These are phyloP conservation scores for Heterodera schachtii DNA, from an alignment of 1,140 invertebrate species.

Conservation along the genomic window DNA sequence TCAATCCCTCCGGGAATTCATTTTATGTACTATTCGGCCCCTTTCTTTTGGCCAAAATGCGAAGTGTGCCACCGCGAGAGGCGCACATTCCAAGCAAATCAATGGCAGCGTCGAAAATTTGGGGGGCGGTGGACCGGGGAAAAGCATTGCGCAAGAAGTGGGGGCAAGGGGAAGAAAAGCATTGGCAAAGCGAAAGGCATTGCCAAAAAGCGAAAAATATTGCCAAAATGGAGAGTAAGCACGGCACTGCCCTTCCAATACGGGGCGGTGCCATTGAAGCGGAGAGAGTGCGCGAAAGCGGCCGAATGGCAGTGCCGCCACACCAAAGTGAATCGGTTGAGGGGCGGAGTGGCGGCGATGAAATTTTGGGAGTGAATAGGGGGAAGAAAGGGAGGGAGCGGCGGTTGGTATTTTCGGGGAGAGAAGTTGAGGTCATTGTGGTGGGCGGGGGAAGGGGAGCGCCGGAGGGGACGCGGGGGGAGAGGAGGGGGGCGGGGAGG, in stretches of 20 bases:
- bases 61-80: neutral
- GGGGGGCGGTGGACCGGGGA: neutral
- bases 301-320: no score
- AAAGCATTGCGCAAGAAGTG: neutral
- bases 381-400: no score
- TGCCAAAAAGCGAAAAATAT: neutral
- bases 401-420: no score
- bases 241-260: neutral
- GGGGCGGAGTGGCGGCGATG: no score
- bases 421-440: no score
- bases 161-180: neutral
- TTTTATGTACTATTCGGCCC: conserved; percentile 2
- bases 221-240: no score
- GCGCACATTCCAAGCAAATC: neutral
- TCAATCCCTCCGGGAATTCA: conserved; percentile 2
- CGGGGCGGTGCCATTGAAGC: neutral
- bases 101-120: neutral
- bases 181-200: neutral
- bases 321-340: no score
- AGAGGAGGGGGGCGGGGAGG: no score
- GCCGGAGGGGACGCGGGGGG: no score
- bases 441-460: no score
- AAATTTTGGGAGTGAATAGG: no score
- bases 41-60: conserved; percentile 2
- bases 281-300: neutral